Evolutionary conservation across 30 jellyfish, hydroid and myxozoan species (phyloP), one percentile per base, ranked within the genome.

Genomic region (Pelagia noctiluca): DNA sequence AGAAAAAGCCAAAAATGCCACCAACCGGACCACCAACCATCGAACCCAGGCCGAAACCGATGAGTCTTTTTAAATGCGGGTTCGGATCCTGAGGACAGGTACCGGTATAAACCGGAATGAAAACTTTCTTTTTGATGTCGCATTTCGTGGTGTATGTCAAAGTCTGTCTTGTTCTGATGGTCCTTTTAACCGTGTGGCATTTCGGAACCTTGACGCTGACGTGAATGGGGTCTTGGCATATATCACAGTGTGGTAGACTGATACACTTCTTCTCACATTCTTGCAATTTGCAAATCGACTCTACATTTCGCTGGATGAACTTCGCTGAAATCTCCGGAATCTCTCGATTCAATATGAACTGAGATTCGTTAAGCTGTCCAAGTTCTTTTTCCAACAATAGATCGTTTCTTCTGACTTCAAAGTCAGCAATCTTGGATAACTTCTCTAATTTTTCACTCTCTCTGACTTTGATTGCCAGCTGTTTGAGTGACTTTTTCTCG

Each of bases 71-170:
- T 74, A 10, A 2, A 16, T 2, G 74, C 49, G 52, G 86, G 12
- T 50, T 24, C 10, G 86, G 86, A 49, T 74, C 82, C 49, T 74
- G 80, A 2, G 74, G 16, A 46, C 86, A 74, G 13, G 76, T 2
- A 5, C 86, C 86, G 2, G 86, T 74, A 80, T 74, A 74, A 30
- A 74, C 66, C 1, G 86, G 86, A 74, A 74, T 74, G 29, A 74
- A 74, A 5, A 47, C 29, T 8, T 74, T 19, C 82, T 74, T 74
- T 22, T n/a, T 74, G 2, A 74, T 22, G 3, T 4, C 86, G 53
- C 86, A 74, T 7, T 35, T 22, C 29, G 86, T 37, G 12, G 21
- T 38, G 29, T 5, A 74, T 24, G 76, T 42, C 76, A 2, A 47
- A 8, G 54, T 24, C 2, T 23, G 76, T 10, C 16, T 7, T 2